phyloP scores from a whole-genome alignment of 2,888 invertebrate genomes.

The Tanypteryx hageni region DNA sequence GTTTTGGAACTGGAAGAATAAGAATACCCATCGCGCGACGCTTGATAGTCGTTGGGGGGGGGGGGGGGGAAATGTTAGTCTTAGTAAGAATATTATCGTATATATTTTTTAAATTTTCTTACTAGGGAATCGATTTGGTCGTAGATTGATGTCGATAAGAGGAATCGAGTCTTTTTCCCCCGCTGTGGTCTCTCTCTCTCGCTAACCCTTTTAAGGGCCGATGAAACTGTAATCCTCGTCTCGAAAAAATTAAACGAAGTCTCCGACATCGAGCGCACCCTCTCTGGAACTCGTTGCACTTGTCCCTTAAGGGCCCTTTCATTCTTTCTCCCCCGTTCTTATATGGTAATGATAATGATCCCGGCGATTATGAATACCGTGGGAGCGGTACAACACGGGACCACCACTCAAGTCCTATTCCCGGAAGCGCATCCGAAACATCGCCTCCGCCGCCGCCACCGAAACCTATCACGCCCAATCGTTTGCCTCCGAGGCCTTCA shows the following conservation, averaged over 20 bases:
- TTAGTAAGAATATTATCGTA: not conserved
- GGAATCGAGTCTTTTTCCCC: not conserved
- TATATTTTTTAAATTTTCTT: not conserved
- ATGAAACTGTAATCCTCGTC: not conserved
- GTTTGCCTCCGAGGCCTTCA: no score
- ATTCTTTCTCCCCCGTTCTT: not conserved
- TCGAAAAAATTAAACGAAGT: conserved; percentile 3
- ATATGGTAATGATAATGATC: conserved; percentile 32
- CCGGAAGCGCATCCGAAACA: not conserved
- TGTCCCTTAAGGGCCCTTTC: not conserved
- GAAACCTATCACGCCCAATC: not conserved
- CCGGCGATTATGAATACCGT: not conserved
- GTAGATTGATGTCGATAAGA: not conserved
- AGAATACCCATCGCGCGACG: no score
- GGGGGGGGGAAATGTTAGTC: not conserved
- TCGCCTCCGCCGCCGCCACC: not conserved
- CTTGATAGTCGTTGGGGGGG: no score
- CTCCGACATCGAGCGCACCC: not conserved
- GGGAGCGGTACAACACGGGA: not conserved
- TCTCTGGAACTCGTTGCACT: not conserved
- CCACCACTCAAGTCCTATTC: not conserved
- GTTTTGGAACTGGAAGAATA: no score
- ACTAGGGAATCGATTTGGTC: not conserved
- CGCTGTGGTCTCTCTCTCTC: not conserved
- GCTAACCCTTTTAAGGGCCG: not conserved